Conservation (phyloP, 2,113 vertebrate species). For the Aythya baeri region DNA sequence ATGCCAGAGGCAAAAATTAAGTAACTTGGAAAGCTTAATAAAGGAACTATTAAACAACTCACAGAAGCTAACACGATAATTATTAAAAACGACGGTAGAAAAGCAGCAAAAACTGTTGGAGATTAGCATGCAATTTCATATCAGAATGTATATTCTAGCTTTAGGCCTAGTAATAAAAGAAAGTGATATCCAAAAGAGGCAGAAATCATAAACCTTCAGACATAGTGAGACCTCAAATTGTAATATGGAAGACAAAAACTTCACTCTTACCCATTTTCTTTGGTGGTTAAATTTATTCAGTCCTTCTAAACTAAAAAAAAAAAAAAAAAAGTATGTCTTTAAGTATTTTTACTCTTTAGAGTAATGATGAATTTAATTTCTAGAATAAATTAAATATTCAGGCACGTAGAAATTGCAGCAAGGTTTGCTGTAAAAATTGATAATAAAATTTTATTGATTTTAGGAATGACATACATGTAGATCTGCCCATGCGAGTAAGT, state of each 20-base stretch:
- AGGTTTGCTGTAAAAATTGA: background rate
- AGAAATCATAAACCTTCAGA: constrained; percentile 6
- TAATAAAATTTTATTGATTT: background rate
- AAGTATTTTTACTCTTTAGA: background rate
- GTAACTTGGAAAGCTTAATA: constrained; percentile 56
- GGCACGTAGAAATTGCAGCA: background rate
- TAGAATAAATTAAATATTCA: background rate
- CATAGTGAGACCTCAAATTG: background rate
- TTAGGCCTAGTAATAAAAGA: constrained; percentile 1
- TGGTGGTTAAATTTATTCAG: background rate
- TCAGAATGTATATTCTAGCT: constrained; percentile 7
- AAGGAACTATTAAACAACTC: constrained; percentile 30
- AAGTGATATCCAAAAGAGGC: background rate
- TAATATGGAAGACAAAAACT: background rate
- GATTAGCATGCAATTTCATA: constrained; percentile 20
- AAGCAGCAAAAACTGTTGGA: background rate
- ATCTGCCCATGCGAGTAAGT: background rate
- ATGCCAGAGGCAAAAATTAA: constrained; percentile 58
- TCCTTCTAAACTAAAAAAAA: background rate
- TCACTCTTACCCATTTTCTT: background rate
- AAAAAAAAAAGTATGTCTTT: background rate
- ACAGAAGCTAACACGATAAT: constrained; percentile 40
- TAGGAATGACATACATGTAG: background rate
- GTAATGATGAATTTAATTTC: background rate
- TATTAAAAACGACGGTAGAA: constrained; percentile 24